Evolutionary conservation across 1,140 invertebrate genomes (phyloP), one percentile per base, ranked within the genome.

Genomic region (Dinothrombium tinctorium): DNA sequence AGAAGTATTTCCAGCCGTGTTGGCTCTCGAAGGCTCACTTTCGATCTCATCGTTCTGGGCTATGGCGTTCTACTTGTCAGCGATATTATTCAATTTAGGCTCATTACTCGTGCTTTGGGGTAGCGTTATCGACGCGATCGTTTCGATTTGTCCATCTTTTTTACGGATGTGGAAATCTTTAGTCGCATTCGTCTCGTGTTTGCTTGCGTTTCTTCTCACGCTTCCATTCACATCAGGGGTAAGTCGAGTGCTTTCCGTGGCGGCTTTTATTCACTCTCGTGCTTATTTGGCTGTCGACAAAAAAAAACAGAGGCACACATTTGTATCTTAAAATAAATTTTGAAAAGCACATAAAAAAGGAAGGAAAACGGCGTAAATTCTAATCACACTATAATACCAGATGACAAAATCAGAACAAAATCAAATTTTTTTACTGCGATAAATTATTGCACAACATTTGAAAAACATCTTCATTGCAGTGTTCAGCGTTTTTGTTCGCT

Each of bases 191-290:
- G 69, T 82, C 38, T 74, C 76, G 49, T 86, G 80, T 50, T 68
- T 75, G 1, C 70, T 75, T 39, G 81, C 74, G 7, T 74, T 84
- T 43, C 64, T 79, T 49, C 61, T 87, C 47, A 79, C 76, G 52
- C 77, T 89, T 72, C 77, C 78, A 35, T 76, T 89, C 43, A 69
- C 77, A 36, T 84, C 81, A 14, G 80, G 87, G 65, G 79, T 82
- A 62, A 65, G 62, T 63, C 8, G n/a, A 28, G n/a, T n/a, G n/a
- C n/a, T n/a, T n/a, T n/a, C n/a, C n/a, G n/a, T n/a, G n/a, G n/a
- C n/a, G n/a, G n/a, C n/a, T n/a, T n/a, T n/a, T n/a, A 21, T 20
- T 12, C 29, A 32, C n/a, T 7, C 17, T 5, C 29, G 17, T 32
- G 17, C n/a, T 12, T 15, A 32, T 14, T 32, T 32, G 29, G 17